These are phyloP conservation scores for Leucophenga varia DNA, from an alignment of 1,140 invertebrate species.

Conservation along the genomic window DNA sequence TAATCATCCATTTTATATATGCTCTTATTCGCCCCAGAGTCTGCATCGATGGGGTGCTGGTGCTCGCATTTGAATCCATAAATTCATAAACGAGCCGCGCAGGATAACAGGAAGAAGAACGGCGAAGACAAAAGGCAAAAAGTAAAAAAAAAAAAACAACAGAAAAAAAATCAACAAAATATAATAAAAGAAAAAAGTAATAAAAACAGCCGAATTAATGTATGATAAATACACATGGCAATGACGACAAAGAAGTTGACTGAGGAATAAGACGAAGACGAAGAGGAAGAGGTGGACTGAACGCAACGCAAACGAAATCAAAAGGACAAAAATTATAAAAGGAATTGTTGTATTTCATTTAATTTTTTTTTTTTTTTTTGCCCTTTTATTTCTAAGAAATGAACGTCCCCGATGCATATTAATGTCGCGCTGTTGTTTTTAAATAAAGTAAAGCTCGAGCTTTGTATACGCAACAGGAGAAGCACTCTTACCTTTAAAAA, in stretches of 20 bases:
- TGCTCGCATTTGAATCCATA: slow-evolving; percentile 30
- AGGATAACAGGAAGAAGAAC: background rate
- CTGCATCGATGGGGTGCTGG: too few relatives aligned
- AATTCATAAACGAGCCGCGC: slow-evolving; percentile 27
- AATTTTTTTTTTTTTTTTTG: slow-evolving; percentile 22
- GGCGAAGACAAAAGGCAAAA: slow-evolving; percentile 9
- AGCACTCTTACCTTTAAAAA: too few relatives aligned
- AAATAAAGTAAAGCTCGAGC: too few relatives aligned
- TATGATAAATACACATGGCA: slow-evolving; percentile 31
- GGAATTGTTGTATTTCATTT: slow-evolving; percentile 29
- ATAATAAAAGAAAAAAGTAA: slow-evolving; percentile 29
- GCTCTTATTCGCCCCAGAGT: too few relatives aligned
- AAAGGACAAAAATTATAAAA: slow-evolving; percentile 29
- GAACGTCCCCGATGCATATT: too few relatives aligned
- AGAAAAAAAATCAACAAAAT: slow-evolving; percentile 4
- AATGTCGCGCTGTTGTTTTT: too few relatives aligned
- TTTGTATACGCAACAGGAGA: too few relatives aligned
- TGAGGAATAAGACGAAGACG: slow-evolving; percentile 39
- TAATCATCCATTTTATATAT: too few relatives aligned
- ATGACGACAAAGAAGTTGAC: too few relatives aligned
- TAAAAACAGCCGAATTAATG: slow-evolving; percentile 46
- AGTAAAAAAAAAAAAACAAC: slow-evolving; percentile 6
- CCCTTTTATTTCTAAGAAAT: slow-evolving; percentile 13
- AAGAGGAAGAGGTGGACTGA: slow-evolving; percentile 22
- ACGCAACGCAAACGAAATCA: background rate